A percentile compares a stretch with the other conserved stretches of the same genome.
Conservation (phyloP, 35 echinoderm and acorn worm genomes). For the Heliocidaris tuberculata region DNA sequence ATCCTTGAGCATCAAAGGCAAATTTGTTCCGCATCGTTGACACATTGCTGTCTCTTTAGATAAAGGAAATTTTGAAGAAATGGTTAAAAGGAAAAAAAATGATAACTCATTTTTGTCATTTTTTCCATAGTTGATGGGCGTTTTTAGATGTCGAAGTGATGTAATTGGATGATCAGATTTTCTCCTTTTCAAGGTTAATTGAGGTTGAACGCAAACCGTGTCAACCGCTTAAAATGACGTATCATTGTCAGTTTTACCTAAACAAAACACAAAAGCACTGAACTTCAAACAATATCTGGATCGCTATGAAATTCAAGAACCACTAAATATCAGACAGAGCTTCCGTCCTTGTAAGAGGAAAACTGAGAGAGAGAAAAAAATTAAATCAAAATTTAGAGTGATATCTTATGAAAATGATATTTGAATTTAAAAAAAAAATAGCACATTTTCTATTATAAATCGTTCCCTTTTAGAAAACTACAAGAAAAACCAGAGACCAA, state of each 20-base stretch:
- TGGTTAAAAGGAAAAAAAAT: background rate
- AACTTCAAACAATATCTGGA: background rate
- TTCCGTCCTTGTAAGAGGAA: background rate
- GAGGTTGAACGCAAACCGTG: conserved; percentile 8
- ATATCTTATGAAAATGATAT: background rate
- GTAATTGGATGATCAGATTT: background rate
- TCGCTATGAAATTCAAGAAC: background rate
- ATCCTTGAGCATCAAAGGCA: conserved; percentile 19
- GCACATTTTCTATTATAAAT: too few species aligned
- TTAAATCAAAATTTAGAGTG: background rate
- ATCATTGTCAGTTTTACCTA: background rate
- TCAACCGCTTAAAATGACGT: background rate
- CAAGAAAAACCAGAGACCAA: too few species aligned
- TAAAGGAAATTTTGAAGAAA: background rate
- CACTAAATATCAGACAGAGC: background rate
- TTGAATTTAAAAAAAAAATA: background rate
- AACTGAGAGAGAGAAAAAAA: background rate
- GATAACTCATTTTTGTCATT: background rate
- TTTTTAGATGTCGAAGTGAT: background rate
- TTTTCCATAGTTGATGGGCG: background rate
- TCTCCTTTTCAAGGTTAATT: background rate
- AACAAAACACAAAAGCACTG: background rate
- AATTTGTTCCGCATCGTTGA: conserved; percentile 26
- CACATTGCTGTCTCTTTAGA: conserved; percentile 1
- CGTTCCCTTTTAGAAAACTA: too few species aligned